Evolutionary conservation across 2,113 vertebrate species (phyloP).

Genomic region (Leuciscus idus): DNA sequence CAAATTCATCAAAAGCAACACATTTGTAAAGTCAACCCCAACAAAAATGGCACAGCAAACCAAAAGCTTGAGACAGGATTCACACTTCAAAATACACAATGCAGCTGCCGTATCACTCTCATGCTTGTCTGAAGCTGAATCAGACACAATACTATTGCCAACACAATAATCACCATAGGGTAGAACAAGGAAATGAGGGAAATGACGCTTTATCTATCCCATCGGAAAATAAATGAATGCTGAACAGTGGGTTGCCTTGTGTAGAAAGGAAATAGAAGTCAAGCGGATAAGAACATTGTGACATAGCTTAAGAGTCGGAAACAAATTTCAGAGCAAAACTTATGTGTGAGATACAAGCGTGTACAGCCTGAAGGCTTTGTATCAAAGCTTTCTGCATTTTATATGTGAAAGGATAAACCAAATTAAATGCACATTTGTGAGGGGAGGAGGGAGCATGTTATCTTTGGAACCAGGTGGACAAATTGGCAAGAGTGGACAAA

Average conservation of each 20-base stretch:
- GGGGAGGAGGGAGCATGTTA: constrained; percentile 53
- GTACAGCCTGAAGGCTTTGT: neutral
- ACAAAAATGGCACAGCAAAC: constrained; percentile 34
- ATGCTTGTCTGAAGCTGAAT: constrained; percentile 36
- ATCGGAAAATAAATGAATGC: constrained; percentile 15
- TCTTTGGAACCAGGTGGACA: constrained; percentile 62
- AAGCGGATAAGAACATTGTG: neutral
- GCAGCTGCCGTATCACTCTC: constrained; percentile 22
- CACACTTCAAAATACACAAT: constrained; percentile 23
- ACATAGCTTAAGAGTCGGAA: neutral
- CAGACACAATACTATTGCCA: constrained; percentile 41
- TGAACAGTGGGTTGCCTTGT: neutral
- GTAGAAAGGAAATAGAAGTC: constrained; percentile 23
- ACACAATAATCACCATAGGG: constrained; percentile 56
- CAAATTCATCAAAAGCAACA: neutral
- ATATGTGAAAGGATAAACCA: neutral
- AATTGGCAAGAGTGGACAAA: constrained; percentile 56
- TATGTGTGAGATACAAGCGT: neutral
- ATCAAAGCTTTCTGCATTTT: neutral
- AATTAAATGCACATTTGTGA: constrained; percentile 34
- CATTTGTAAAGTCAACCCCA: neutral
- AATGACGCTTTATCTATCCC: constrained; percentile 9
- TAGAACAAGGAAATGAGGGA: constrained; percentile 15
- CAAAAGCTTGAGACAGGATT: constrained; percentile 10
- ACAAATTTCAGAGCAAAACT: neutral